Evolutionary conservation across 2,888 invertebrate species (phyloP).

Genomic region (Pseudoips prasinana): DNA sequence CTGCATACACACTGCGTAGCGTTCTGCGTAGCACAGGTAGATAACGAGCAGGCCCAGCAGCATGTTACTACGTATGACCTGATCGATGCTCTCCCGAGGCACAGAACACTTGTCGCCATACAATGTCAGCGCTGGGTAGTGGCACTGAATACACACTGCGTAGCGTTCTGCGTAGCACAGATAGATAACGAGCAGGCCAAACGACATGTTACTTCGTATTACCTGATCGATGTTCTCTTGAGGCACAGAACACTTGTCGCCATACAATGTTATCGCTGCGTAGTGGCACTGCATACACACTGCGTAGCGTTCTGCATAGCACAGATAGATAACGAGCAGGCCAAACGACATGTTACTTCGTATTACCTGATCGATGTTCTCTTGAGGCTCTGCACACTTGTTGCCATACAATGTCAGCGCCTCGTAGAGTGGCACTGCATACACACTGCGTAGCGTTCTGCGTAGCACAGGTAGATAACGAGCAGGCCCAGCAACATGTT

Average conservation of each 20-base stretch:
- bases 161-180: constrained; percentile 92
- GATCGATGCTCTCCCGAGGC: constrained; percentile 85
- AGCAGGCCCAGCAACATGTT: constrained; percentile 87
- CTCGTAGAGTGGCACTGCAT: constrained; percentile 90
- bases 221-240: constrained; percentile 86
- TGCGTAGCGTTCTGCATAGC: constrained; percentile 91
- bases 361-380: constrained; percentile 84
- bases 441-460: constrained; percentile 91
- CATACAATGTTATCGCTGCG: constrained; percentile 91
- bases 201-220: constrained; percentile 75
- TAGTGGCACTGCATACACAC: constrained; percentile 92
- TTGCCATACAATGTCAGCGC: constrained; percentile 91
- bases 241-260: constrained; percentile 86
- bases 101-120: constrained; percentile 89
- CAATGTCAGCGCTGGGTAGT: constrained; percentile 90
- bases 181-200: constrained; percentile 89
- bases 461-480: constrained; percentile 90
- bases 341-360: constrained; percentile 85
- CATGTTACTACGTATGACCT: constrained; percentile 49
- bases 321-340: constrained; percentile 90
- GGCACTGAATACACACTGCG: constrained; percentile 89
- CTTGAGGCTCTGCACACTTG: constrained; percentile 84
- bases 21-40: no score
- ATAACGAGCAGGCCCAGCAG: no score
- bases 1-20: no score